Base-by-base conservation (phyloP, 2,797 vertebrate species). In the Sebastes itinus region DNA sequence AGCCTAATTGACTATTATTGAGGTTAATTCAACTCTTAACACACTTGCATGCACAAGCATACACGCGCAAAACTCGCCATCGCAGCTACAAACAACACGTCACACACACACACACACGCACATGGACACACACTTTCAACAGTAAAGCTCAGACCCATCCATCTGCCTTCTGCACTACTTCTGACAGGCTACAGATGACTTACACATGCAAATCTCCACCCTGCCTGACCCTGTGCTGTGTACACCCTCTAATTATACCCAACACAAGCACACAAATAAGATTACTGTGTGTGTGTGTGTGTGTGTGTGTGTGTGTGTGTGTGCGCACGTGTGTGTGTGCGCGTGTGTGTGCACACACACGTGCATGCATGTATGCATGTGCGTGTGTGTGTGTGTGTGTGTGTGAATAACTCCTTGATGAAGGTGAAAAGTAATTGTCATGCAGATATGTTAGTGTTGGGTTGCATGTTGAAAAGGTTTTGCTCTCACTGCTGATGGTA, bases 151-250 rank as follows among this genome's bases (percentile, higher is more conserved):
- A 72, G 80, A 87, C 87, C 71, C 97, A 99, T 99, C 97, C 97
- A 97, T 99, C 97, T 97, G 95, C 95, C 94, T 93, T 93, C 94
- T 96, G 97, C 96, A 97, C 97, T 96, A 96, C 92, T 95, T 95
- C 95, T 99, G 98, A 98, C 98, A 97, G 95, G 92, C 96, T 96
- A 98, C 97, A 98, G 98, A 99, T 99, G 97, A 99, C 97, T 97
- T 97, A 97, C 97, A 97, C 97, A 98, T 98, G 98, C 97, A 99
- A 98, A 99, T 98, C 92, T 92, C 18, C 96, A 98, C 98, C 98
- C 95, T 88, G 92, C 90, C 91, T 95, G 96, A 99, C 98, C 97
- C 98, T 97, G 97, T 96, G 95, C 89, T 95, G 96, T 96, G 97
- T 96, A 96, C 97, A 97, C 93, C 95, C 95, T 97, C 97, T 98